phyloP scores from a whole-genome alignment of 1,140 invertebrate genomes.

The Bilobella aurantiaca region DNA sequence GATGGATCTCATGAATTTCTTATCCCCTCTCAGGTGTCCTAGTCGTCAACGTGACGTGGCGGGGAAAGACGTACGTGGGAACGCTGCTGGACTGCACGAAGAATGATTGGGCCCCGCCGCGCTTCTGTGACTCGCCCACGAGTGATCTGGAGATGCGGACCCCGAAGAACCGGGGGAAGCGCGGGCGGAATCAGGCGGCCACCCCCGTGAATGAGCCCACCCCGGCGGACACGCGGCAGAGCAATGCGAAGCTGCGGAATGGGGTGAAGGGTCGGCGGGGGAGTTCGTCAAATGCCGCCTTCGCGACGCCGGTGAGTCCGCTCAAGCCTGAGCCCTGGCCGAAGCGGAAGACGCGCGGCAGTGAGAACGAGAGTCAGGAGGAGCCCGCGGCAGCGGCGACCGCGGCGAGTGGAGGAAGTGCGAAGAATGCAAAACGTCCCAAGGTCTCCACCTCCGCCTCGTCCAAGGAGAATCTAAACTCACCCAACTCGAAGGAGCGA shows the following conservation, averaged over 20 bases:
- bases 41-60: conserved; percentile 96
- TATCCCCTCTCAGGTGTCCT: no score
- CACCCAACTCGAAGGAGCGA: no score
- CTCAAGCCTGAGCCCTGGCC: conserved; percentile 48
- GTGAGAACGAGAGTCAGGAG: conserved; percentile 45
- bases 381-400: conserved; percentile 29
- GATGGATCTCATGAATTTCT: no score
- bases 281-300: conserved; percentile 36
- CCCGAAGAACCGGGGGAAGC: conserved; percentile 82
- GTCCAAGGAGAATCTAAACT: no score
- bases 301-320: conserved; percentile 46
- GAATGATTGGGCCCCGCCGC: conserved; percentile 66
- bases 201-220: conserved; percentile 58
- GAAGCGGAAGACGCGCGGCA: conserved; percentile 48
- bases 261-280: conserved; percentile 40
- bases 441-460: no score
- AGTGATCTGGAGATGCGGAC: conserved; percentile 87
- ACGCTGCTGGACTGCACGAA: conserved; percentile 90
- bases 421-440: no score
- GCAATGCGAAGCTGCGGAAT: conserved; percentile 46
- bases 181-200: conserved; percentile 55
- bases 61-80: conserved; percentile 95
- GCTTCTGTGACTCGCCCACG: conserved; percentile 94
- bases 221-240: no score
- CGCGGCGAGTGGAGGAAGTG: no score